Evolutionary conservation across 1,140 invertebrate species (phyloP).

Genomic region (Planococcus citri): DNA sequence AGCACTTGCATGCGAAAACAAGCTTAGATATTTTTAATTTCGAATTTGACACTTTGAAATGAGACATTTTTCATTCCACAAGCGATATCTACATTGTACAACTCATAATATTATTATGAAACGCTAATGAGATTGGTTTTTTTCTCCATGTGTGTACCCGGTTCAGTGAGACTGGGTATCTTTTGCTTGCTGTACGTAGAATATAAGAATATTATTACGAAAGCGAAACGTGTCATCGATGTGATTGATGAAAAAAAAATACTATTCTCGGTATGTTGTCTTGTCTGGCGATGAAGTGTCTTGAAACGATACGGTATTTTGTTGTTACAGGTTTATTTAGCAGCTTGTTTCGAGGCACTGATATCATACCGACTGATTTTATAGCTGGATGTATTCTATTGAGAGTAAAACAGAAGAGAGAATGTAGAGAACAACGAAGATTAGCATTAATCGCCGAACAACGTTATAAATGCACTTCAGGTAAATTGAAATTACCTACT

Average conservation of each 20-base stretch:
- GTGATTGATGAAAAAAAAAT: no score
- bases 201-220: no score
- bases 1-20: no score
- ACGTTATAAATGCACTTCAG: conserved; percentile 50
- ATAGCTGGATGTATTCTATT: conserved; percentile 73
- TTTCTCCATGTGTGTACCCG: no score
- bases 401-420: conserved; percentile 54
- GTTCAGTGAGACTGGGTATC: no score
- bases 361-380: conserved; percentile 78
- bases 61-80: neutral
- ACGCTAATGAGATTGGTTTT: no score
- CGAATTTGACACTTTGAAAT: no score
- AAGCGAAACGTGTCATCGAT: no score
- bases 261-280: neutral
- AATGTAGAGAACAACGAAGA: conserved; percentile 51
- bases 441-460: conserved; percentile 52
- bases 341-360: conserved; percentile 64
- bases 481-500: conserved; percentile 34
- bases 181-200: no score
- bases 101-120: no score
- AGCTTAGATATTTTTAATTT: no score
- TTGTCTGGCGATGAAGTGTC: neutral
- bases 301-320: neutral
- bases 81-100: neutral
- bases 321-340: conserved; percentile 52